Evolutionary conservation across 2,797 vertebrate genomes (phyloP).

Genomic region (Galaxias olidus): DNA sequence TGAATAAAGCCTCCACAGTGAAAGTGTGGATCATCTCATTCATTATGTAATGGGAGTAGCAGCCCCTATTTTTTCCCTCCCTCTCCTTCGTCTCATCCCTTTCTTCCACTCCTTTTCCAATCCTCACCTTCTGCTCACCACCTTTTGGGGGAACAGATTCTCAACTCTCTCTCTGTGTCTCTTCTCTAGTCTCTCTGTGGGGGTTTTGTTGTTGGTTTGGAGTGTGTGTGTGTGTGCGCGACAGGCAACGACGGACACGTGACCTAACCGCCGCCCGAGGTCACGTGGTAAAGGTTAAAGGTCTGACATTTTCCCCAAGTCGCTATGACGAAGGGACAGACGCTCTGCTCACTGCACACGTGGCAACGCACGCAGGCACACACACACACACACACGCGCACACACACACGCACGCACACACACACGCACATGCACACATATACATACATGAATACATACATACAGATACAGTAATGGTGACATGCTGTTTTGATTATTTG

Average conservation of each 20-base stretch:
- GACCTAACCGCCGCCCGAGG: constrained; percentile 53
- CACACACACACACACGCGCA: constrained; percentile 15
- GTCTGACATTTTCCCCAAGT: constrained; percentile 72
- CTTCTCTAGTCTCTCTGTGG: constrained; percentile 49
- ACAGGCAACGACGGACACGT: constrained; percentile 43
- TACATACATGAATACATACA: not conserved
- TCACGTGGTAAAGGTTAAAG: constrained; percentile 72
- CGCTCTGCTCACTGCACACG: not conserved
- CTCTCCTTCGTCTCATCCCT: constrained; percentile 16
- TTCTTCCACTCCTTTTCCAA: constrained; percentile 28
- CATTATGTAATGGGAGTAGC: constrained; percentile 68
- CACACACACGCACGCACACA: constrained; percentile 8
- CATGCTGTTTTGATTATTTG: too few relatives aligned
- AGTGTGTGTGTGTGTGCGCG: constrained; percentile 15
- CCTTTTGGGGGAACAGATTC: constrained; percentile 71
- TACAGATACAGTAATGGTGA: not conserved
- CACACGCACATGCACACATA: not conserved
- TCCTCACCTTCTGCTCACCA: constrained; percentile 74
- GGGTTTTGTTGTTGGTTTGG: constrained; percentile 31
- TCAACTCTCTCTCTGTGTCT: constrained; percentile 58
- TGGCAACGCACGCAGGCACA: constrained; percentile 12
- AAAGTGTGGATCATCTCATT: constrained; percentile 61
- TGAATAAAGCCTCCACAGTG: constrained; percentile 42
- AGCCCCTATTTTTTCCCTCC: constrained; percentile 8
- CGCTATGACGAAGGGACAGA: not conserved